Percentiles rank a stretch among this genome's conserved stretches.
Conservation (phyloP, 2,113 vertebrate genomes). For the Pseudorhombus dupliciocellatus region DNA sequence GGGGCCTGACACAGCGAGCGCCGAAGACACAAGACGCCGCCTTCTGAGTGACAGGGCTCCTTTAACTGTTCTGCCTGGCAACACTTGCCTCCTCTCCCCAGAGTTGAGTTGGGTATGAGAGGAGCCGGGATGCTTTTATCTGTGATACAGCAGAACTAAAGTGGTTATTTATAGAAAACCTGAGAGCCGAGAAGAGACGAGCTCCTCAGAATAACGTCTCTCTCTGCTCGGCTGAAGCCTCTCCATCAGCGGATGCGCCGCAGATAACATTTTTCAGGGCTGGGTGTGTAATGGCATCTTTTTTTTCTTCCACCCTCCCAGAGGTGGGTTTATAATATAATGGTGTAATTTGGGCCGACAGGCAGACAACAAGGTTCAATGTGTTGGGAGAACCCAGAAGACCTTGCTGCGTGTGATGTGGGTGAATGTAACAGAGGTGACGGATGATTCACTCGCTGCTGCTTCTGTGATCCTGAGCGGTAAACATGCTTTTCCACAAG, state of each 20-base stretch:
- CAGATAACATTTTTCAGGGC: slow-evolving; percentile 17
- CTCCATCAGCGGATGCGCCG: slow-evolving; percentile 54
- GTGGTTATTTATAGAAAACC: slow-evolving; percentile 82
- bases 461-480: slow-evolving; percentile 26
- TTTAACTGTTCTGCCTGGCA: slow-evolving; percentile 84
- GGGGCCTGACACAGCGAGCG: slow-evolving; percentile 49
- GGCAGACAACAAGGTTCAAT: slow-evolving; percentile 50
- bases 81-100: slow-evolving; percentile 68
- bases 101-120: slow-evolving; percentile 69
- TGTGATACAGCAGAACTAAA: slow-evolving; percentile 83
- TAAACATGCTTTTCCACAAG: slow-evolving; percentile 27
- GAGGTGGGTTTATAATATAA: slow-evolving; percentile 49
- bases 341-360: slow-evolving; percentile 66
- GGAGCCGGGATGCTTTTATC: slow-evolving; percentile 76
- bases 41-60: slow-evolving; percentile 75
- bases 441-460: slow-evolving; percentile 45
- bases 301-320: slow-evolving; percentile 10
- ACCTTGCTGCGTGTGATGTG: slow-evolving; percentile 37
- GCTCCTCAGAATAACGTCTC: slow-evolving; percentile 63
- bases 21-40: slow-evolving; percentile 45
- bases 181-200: slow-evolving; percentile 63
- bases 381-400: slow-evolving; percentile 51
- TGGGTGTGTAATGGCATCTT: slow-evolving; percentile 21
- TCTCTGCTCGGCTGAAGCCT: slow-evolving; percentile 55
- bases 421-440: slow-evolving; percentile 37